phyloP scores from a whole-genome alignment of 2,888 invertebrate genomes.

The Hartigia nigra region DNA sequence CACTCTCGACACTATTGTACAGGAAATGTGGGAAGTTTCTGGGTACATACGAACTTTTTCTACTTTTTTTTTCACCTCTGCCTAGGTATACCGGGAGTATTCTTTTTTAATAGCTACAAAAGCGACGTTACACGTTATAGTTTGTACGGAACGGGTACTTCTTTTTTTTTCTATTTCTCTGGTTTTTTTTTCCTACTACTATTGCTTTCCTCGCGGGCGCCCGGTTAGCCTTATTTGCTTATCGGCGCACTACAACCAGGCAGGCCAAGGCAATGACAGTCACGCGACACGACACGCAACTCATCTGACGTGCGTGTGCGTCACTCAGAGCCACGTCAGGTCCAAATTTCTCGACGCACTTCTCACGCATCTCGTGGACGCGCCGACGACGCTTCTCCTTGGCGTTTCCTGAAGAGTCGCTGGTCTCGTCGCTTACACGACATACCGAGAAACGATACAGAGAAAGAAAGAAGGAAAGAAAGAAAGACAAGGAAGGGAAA shows the following conservation, averaged over 20 bases:
- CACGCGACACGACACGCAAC: constrained; percentile 48
- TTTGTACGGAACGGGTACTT: neutral
- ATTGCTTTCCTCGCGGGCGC: neutral
- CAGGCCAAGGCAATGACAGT: constrained; percentile 26
- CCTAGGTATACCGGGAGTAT: too few species aligned
- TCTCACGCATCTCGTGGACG: constrained; percentile 1
- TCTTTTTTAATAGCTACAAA: neutral
- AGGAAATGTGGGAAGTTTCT: neutral
- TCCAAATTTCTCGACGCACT: constrained; percentile 43
- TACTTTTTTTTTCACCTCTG: neutral
- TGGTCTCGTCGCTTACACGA: neutral
- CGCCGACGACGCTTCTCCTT: neutral
- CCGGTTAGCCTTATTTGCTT: constrained; percentile 7
- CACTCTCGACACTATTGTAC: neutral
- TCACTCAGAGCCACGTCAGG: constrained; percentile 50
- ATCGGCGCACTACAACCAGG: constrained; percentile 1
- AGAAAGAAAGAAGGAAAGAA: neutral
- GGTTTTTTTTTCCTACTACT: neutral
- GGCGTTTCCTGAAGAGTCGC: neutral
- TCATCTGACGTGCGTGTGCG: constrained; percentile 48
- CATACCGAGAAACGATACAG: neutral
- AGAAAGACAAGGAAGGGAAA: neutral
- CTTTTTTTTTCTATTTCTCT: neutral
- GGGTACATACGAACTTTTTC: neutral
- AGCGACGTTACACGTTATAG: neutral